These are phyloP conservation scores for Muscidifurax raptorellus DNA, from an alignment of 1,140 invertebrate species.

Conservation along the genomic window DNA sequence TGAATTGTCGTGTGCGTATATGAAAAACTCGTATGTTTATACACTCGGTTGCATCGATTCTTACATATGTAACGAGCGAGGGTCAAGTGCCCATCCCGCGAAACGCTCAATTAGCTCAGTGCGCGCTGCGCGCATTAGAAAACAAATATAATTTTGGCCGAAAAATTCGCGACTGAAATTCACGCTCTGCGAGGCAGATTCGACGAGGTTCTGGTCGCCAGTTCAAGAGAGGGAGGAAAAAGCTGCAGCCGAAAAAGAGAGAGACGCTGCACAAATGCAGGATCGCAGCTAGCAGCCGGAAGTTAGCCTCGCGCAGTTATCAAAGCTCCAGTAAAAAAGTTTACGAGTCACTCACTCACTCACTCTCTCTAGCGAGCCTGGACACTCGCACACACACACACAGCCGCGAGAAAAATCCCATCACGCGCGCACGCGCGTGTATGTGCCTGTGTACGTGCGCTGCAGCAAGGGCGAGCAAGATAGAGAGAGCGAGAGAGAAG, in stretches of 20 bases:
- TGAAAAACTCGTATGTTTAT: not conserved
- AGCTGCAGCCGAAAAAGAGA: conserved; percentile 6
- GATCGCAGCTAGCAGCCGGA: conserved; percentile 30
- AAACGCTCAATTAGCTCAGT: conserved; percentile 1
- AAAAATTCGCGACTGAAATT: conserved; percentile 35
- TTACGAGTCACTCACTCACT: conserved; percentile 64
- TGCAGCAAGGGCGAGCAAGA: conserved; percentile 27
- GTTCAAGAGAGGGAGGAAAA: conserved; percentile 36
- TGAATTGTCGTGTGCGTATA: not conserved
- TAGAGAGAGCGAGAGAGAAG: conserved; percentile 46
- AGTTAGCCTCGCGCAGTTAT: conserved; percentile 65
- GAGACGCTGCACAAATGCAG: conserved; percentile 15
- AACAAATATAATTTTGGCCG: not conserved
- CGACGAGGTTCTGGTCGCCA: conserved; percentile 23
- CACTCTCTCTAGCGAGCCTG: conserved; percentile 17
- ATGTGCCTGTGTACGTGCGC: not conserved
- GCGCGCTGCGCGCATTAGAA: not conserved
- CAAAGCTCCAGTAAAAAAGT: conserved; percentile 70
- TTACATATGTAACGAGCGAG: not conserved
- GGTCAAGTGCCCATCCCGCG: not conserved
- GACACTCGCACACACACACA: conserved; percentile 19
- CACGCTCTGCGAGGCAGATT: conserved; percentile 33
- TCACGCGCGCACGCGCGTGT: not conserved
- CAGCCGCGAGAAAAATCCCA: conserved; percentile 52
- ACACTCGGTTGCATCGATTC: not conserved